Base-by-base conservation (phyloP, 2,797 vertebrate species). In the Silurus aristotelis region DNA sequence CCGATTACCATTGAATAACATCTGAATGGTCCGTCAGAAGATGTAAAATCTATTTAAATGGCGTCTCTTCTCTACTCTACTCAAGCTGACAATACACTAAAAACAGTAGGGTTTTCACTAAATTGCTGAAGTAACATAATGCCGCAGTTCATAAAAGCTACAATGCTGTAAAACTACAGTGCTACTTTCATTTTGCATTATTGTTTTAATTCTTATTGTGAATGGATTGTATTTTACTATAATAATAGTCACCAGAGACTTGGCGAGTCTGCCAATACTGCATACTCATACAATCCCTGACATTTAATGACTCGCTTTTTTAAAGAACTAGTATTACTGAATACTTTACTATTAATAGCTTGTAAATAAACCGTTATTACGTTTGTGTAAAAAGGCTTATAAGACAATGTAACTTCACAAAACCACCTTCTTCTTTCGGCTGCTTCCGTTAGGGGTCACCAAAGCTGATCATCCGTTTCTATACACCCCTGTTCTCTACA, bases 1-100 rank as follows among this genome's bases (percentile, higher is more conserved):
- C 58, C 64, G 60, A 64, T 80, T 80, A 64, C 55, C 7, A 80
- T 19, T 64, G 38, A 64, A 61, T 78, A 38, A 61, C 27, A 43
- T 78, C 56, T 60, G 27, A 61, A 80, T 80, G 20, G 38, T 10
- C 31, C 15, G 22, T 3, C 61, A 63, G 12, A 63, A 79, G 77
- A 2, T 63, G 60, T 25, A 79, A 63, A 79, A 46, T 63, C 31
- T 38, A 80, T 80, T 19, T 64, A 14, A 46, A 14, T 61, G 31
- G 6, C n/a, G n/a, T 73, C 1, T 22, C 43, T 55, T 15, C 55
- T 77, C 17, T 31, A 20, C 27, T 61, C 58, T 76, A 58, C 60
- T 60, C 75, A 60, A 56, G 56, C 75, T 78, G 19, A 14, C 19
- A 60, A 43, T 58, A 43, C 56, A 60, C 25, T 61, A 22, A 60